phyloP scores from a whole-genome alignment of 2,113 vertebrate species.

The Aspiorhynchus laticeps region DNA sequence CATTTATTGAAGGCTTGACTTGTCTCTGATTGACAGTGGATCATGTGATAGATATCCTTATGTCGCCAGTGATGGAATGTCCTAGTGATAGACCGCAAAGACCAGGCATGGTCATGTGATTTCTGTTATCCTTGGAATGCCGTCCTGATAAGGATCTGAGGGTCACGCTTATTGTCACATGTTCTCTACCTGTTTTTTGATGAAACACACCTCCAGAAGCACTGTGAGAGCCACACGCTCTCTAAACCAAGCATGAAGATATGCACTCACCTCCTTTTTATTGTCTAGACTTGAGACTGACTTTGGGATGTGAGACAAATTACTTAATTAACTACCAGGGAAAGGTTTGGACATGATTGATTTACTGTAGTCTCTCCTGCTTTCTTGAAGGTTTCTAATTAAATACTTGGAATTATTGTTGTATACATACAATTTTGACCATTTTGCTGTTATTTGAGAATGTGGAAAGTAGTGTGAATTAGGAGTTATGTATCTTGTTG shows the following conservation, averaged over 20 bases:
- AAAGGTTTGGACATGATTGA: neutral
- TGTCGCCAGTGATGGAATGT: conserved; percentile 45
- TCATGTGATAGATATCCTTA: conserved; percentile 47
- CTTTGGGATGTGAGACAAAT: neutral
- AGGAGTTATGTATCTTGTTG: neutral
- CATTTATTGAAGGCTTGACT: conserved; percentile 8
- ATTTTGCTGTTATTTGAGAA: neutral
- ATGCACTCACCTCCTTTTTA: neutral
- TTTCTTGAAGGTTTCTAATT: neutral
- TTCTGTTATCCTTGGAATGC: conserved; percentile 58
- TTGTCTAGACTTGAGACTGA: neutral
- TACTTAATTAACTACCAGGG: neutral
- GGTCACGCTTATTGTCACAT: conserved; percentile 60
- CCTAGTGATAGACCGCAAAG: neutral
- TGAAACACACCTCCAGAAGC: neutral
- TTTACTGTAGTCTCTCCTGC: neutral
- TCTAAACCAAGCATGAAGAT: neutral
- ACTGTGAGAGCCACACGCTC: neutral
- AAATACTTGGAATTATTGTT: neutral
- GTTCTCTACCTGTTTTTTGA: conserved; percentile 14
- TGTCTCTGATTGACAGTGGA: conserved; percentile 55
- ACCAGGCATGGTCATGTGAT: conserved; percentile 59
- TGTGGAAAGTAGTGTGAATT: neutral
- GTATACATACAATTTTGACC: neutral
- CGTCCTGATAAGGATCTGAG: conserved; percentile 64